A percentile compares a stretch with the other conserved stretches of the same genome.
phyloP scores from a whole-genome alignment of 2,888 invertebrate genomes.

The Eugnorisma glareosa region DNA sequence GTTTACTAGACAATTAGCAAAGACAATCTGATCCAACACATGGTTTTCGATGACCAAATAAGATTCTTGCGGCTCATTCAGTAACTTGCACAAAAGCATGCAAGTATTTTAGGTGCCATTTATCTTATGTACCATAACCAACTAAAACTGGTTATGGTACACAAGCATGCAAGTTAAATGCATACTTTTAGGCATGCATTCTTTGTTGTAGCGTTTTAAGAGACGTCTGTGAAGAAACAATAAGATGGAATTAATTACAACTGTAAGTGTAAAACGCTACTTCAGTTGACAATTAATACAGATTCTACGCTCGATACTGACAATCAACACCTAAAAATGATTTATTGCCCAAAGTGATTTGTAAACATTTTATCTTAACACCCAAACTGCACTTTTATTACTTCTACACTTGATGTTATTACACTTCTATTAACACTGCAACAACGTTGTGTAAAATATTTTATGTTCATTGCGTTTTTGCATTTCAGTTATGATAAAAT shows the following conservation, averaged over 20 bases:
- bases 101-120: too few species aligned
- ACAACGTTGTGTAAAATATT: slow-evolving; percentile 24
- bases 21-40: too few species aligned
- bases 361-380: slow-evolving; percentile 11
- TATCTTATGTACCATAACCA: too few species aligned
- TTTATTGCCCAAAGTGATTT: not conserved
- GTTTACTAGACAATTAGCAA: too few species aligned
- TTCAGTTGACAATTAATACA: not conserved
- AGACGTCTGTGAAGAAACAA: not conserved
- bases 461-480: slow-evolving; percentile 1
- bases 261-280: not conserved
- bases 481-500: slow-evolving; percentile 26
- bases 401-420: not conserved
- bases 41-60: too few species aligned
- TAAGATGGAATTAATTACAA: not conserved
- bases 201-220: not conserved
- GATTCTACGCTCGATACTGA: not conserved
- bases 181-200: not conserved
- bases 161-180: not conserved
- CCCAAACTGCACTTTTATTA: slow-evolving; percentile 13
- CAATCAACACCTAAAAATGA: slow-evolving; percentile 3
- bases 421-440: not conserved
- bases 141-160: not conserved
- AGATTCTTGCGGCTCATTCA: too few species aligned
- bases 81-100: too few species aligned